These are phyloP conservation scores for Fringilla coelebs DNA, from an alignment of 2,797 vertebrate genomes.

Conservation along the genomic window DNA sequence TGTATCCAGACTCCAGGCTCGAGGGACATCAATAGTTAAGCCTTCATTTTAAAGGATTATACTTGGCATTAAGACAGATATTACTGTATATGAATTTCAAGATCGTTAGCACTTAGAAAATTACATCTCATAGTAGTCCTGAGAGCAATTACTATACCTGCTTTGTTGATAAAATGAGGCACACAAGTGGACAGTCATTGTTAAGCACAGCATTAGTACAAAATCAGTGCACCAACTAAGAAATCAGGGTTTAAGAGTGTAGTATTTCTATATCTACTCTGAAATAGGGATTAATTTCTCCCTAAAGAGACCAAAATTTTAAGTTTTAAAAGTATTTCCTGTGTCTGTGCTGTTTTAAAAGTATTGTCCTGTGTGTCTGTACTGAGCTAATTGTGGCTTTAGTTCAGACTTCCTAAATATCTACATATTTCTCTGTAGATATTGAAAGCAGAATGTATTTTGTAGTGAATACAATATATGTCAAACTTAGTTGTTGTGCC, in stretches of 20 bases:
- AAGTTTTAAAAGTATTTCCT: not conserved
- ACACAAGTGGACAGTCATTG: not conserved
- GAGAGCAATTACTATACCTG: not conserved
- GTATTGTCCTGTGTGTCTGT: not conserved
- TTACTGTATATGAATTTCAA: not conserved
- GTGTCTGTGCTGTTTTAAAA: not conserved
- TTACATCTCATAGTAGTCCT: not conserved
- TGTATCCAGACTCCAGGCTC: not conserved
- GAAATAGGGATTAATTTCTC: not conserved
- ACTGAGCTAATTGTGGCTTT: not conserved
- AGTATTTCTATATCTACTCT: not conserved
- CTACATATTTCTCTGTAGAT: not conserved
- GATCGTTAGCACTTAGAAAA: not conserved
- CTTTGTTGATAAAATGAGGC: not conserved
- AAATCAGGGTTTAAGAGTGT: not conserved
- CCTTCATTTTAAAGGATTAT: not conserved
- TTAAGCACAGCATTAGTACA: not conserved
- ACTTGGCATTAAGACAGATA: not conserved
- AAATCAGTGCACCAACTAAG: not conserved
- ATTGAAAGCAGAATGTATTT: not conserved
- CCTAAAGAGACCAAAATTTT: not conserved
- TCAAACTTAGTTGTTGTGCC: not conserved
- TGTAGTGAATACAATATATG: not conserved
- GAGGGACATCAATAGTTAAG: not conserved
- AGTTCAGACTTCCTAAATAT: not conserved